Conservation (phyloP, 53 echinoderm and acorn worm species). For the Luidia sarsii region DNA sequence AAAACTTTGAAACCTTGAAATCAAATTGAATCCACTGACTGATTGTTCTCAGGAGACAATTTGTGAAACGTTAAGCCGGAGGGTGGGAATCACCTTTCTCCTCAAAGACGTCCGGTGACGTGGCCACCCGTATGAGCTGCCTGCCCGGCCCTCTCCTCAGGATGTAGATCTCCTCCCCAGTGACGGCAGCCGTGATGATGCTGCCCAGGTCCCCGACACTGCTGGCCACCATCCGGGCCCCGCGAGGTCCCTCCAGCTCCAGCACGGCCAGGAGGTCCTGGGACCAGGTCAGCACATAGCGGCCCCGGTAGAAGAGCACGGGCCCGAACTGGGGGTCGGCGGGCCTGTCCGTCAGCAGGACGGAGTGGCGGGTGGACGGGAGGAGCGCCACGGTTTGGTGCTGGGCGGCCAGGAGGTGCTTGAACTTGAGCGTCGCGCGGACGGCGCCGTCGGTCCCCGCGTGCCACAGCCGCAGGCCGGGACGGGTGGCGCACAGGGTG, state of each 20-base stretch:
- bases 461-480: conserved; percentile 86
- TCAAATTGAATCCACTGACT: too few relatives aligned
- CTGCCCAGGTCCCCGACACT: conserved; percentile 77
- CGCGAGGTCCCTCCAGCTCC: conserved; percentile 60
- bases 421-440: conserved; percentile 77
- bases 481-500: conserved; percentile 72
- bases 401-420: conserved; percentile 62
- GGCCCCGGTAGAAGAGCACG: conserved; percentile 58
- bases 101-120: conserved; percentile 59
- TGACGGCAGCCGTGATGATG: conserved; percentile 68
- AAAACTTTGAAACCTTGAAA: too few relatives aligned
- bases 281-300: conserved; percentile 75
- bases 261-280: conserved; percentile 73
- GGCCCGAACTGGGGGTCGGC: conserved; percentile 82
- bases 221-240: conserved; percentile 69
- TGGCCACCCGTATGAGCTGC: conserved; percentile 70
- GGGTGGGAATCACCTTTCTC: conserved; percentile 79
- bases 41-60: too few relatives aligned
- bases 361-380: conserved; percentile 51
- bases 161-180: conserved; percentile 85
- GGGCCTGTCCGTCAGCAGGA: conserved; percentile 50
- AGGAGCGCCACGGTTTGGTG: conserved; percentile 70
- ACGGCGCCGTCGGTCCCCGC: conserved; percentile 73
- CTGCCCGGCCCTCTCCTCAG: conserved; percentile 70
- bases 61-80: too few relatives aligned